These are phyloP conservation scores for Eilema depressum DNA, from an alignment of 2,888 invertebrate species.

Conservation along the genomic window DNA sequence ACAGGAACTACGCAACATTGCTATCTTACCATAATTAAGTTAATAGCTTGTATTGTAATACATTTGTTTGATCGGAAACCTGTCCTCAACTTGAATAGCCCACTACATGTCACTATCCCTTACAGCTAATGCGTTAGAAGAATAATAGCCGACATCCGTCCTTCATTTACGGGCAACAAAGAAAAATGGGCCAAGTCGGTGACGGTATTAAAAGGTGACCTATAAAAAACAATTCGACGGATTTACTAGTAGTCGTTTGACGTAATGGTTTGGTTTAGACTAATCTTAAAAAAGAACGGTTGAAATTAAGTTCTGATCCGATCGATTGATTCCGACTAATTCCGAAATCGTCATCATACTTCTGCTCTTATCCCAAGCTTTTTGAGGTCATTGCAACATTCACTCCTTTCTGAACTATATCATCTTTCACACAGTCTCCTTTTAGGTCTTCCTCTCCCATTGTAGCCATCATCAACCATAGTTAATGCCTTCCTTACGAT, in stretches of 20 bases:
- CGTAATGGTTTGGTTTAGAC: not conserved
- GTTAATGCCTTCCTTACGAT: no score
- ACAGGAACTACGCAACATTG: not conserved
- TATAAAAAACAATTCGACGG: slow-evolving; percentile 7
- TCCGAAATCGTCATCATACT: no score
- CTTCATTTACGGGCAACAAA: slow-evolving; percentile 22
- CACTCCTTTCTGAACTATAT: no score
- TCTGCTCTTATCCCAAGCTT: no score
- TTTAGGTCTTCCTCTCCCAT: no score
- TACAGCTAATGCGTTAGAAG: slow-evolving; percentile 19
- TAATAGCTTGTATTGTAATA: slow-evolving; percentile 14
- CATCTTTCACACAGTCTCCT: no score
- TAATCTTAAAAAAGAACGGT: no score
- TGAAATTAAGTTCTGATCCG: no score
- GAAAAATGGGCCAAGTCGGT: slow-evolving; percentile 13
- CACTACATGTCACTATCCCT: slow-evolving; percentile 10
- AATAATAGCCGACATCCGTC: slow-evolving; percentile 27
- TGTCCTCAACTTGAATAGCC: slow-evolving; percentile 13
- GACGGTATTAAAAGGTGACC: slow-evolving; percentile 14
- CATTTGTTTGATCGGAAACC: slow-evolving; percentile 3
- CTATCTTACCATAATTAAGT: not conserved
- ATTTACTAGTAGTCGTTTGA: not conserved
- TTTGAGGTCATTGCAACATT: no score
- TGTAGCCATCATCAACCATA: no score
- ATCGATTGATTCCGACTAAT: no score